Evolutionary conservation across 2,797 vertebrate genomes (phyloP), one percentile per base, ranked within the genome.

Genomic region (Pseudochirops corinnae): DNA sequence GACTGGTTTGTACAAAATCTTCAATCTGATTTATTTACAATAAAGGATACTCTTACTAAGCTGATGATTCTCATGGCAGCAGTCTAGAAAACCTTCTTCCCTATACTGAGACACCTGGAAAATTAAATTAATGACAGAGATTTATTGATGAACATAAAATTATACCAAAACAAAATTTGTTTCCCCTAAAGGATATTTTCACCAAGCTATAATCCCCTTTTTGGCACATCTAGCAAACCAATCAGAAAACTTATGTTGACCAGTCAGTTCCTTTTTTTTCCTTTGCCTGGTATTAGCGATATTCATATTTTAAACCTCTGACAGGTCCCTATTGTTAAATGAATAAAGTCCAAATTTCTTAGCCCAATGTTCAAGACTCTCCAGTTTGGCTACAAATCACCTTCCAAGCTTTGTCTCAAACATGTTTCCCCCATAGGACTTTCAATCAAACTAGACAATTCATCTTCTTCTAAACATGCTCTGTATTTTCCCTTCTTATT

Each of bases 1-100:
- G 31, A 60, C 11, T 62, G 50, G 82, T 92, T 90, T 52, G 26
- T 53, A 62, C 55, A 56, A 95, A 50, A 94, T 94, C 82, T 55
- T 62, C 82, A 90, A 95, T n/a, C 91, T 93, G 21, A 82, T 46
- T 82, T 26, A 18, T 57, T 91, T 52, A 74, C 39, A 33, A 33
- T 91, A 50, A 93, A 26, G 95, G 16, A 10, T 93, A 50, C 92
- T 92, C 26, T 52, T 56, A 1, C 58, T 21, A 46, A 82, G 39
- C 39, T 82, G 18, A 62, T 14, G 31, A 82, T 24, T 82, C n/a
- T 39, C n/a, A 39, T 39, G n/a, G 7, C n/a, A 74, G 2, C 21
- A 82, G 39, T 24, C 7, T 46, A 82, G 74, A n/a, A 46, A 82
- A 82, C 2, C 2, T 21, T 46, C 74, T 82, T 82, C 39, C 9